Base-by-base conservation (phyloP, 2,113 vertebrate genomes). In the Pipra filicauda region DNA sequence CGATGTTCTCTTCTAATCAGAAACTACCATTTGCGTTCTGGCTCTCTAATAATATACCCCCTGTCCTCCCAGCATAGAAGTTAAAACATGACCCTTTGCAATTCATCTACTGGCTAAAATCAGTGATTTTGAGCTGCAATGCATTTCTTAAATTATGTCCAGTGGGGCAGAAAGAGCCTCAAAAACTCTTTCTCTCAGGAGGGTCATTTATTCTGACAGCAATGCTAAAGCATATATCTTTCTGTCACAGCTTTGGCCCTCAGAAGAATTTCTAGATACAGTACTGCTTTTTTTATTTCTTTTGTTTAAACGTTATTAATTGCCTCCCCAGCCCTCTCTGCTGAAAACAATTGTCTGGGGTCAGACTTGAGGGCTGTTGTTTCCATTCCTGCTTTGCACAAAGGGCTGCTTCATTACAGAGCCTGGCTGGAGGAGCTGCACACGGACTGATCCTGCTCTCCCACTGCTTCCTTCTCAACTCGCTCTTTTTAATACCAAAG, bases 301-400 rank as follows among this genome's bases (percentile, higher is more conserved):
- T 95, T 94, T 71, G 3, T 94, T 97, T 96, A 97, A 97, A 92
- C 91, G 78, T 93, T 96, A 95, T 96, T 97, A 97, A 96, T 95
- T 97, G 96, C 96, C 95, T 96, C 83, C 95, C 52, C 55, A 86
- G 92, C 69, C 76, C 93, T 95, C 49, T 86, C 64, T 2, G 27
- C 88, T 89, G 93, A 59, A 91, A 96, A 95, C 96, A 97, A 95
- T 91, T 92, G 96, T 88, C 88, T 93, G 86, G 95, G 96, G 93
- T 96, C 95, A 95, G 92, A 58, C 91, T 91, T 31, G 55, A 95
- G 95, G 95, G 91, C 95, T 94, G 93, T 23, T 94, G 72, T 88
- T 93, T 94, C 96, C 94, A 93, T 55, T 91, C 91, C 90, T 73
- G 89, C 84, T 31, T 28, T n/a, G 84, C 78, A 79, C 93, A 93